A percentile compares a stretch with the other conserved stretches of the same genome.
These are phyloP conservation scores for Eumerus sabulonum DNA, from an alignment of 2,888 invertebrate species.

Conservation along the genomic window DNA sequence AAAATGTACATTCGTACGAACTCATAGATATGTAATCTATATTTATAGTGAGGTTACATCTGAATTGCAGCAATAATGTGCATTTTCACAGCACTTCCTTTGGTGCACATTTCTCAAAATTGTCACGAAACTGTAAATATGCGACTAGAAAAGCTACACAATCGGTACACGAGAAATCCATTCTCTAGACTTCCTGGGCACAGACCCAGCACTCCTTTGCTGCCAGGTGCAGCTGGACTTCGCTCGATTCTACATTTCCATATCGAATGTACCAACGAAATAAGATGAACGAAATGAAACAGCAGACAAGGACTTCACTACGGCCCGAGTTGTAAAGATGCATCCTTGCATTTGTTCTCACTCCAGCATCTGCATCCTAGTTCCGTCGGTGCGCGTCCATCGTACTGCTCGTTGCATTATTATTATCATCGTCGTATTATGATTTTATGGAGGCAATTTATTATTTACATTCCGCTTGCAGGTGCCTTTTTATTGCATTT, in stretches of 20 bases:
- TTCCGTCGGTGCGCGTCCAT: conserved; percentile 13
- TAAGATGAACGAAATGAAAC: background rate
- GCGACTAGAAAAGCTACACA: conserved; percentile 8
- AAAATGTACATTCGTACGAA: too few relatives aligned
- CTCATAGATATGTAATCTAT: conserved; percentile 42
- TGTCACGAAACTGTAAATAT: conserved; percentile 15
- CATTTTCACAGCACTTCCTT: background rate
- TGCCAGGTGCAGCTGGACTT: too few relatives aligned
- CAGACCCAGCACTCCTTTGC: too few relatives aligned
- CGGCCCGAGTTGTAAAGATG: conserved; percentile 29
- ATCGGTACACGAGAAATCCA: background rate
- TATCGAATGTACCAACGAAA: too few relatives aligned
- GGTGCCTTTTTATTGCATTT: conserved; percentile 66
- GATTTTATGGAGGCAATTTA: conserved; percentile 65
- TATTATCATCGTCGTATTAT: conserved; percentile 63
- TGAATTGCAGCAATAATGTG: conserved; percentile 38
- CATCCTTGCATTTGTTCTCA: conserved; percentile 33
- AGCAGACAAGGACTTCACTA: background rate
- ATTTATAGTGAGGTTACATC: conserved; percentile 23
- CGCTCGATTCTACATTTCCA: too few relatives aligned
- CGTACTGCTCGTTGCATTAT: conserved; percentile 53
- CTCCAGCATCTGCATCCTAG: conserved; percentile 34
- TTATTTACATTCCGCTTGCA: conserved; percentile 66
- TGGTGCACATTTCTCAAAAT: background rate
- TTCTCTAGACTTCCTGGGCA: too few relatives aligned